A percentile compares a stretch with the other conserved stretches of the same genome.
These are phyloP conservation scores for Phaetusa simplex DNA, from an alignment of 2,113 vertebrate genomes.

Conservation along the genomic window DNA sequence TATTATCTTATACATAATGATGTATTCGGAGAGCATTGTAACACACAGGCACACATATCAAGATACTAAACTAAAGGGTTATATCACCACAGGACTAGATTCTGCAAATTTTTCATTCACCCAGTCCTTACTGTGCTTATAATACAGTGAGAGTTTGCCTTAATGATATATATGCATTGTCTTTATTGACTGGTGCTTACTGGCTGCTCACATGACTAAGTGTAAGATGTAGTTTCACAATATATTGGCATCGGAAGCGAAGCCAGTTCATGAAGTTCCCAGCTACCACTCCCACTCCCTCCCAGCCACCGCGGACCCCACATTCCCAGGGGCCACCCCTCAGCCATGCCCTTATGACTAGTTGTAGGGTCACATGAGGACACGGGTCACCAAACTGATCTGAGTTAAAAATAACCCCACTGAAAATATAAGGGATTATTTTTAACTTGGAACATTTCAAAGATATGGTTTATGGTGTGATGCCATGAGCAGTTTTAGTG, in stretches of 20 bases:
- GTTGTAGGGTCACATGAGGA: conserved; percentile 15
- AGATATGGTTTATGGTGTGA: conserved; percentile 34
- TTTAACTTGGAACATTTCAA: conserved; percentile 45
- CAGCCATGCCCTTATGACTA: not conserved
- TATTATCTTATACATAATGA: not conserved
- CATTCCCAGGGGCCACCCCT: not conserved
- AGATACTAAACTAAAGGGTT: not conserved
- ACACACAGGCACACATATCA: not conserved
- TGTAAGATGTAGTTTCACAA: not conserved
- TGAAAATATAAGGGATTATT: conserved; percentile 47
- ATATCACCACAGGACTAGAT: not conserved
- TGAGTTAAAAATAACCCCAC: conserved; percentile 37
- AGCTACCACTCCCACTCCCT: not conserved
- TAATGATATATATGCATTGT: not conserved
- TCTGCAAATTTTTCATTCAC: not conserved
- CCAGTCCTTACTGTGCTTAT: not conserved
- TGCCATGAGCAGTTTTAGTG: conserved; percentile 42
- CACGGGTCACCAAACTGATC: conserved; percentile 16
- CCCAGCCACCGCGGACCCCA: not conserved
- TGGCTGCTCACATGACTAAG: not conserved
- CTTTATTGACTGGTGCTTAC: not conserved
- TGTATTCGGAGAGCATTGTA: not conserved
- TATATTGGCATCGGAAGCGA: not conserved
- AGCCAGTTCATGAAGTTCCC: not conserved
- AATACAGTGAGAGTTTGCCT: not conserved